These are phyloP conservation scores for Microplitis manilae DNA, from an alignment of 2,888 invertebrate genomes.

Conservation along the genomic window DNA sequence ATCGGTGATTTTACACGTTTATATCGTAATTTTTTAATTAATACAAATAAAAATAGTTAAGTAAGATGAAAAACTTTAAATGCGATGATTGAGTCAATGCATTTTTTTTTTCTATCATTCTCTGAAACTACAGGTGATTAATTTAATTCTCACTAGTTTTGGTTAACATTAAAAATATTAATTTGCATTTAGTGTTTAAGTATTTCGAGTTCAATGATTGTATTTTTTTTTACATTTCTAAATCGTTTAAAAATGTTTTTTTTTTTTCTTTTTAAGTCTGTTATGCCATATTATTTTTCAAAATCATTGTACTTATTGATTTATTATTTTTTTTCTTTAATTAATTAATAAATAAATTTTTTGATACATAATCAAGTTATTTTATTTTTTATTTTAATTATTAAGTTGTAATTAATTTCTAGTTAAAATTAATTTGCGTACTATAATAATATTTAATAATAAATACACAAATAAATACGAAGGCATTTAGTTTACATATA, in stretches of 20 bases:
- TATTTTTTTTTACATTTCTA: not conserved
- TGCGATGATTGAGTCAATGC: not conserved
- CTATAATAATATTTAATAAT: not conserved
- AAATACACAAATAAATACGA: not conserved
- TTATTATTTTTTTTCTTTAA: not conserved
- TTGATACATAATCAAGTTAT: not conserved
- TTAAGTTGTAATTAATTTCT: not conserved
- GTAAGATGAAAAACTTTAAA: not conserved
- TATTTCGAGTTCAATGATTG: not conserved
- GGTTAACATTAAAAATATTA: not conserved
- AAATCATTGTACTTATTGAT: not conserved
- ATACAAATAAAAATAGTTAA: not conserved
- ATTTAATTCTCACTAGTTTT: not conserved
- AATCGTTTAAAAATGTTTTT: not conserved
- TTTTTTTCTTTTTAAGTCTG: not conserved
- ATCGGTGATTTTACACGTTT: slow-evolving; percentile 11
- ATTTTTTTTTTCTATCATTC: not conserved
- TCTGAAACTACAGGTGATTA: not conserved
- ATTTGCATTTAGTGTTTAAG: not conserved
- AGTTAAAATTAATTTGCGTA: not conserved
- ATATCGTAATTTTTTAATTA: not conserved
- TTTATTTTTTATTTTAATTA: no score
- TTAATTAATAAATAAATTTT: not conserved
- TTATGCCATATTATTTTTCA: not conserved
- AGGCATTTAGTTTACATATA: not conserved